A percentile compares a stretch with the other conserved stretches of the same genome.
phyloP scores from a whole-genome alignment of 2,888 invertebrate species.

The Thereva nobilitata region DNA sequence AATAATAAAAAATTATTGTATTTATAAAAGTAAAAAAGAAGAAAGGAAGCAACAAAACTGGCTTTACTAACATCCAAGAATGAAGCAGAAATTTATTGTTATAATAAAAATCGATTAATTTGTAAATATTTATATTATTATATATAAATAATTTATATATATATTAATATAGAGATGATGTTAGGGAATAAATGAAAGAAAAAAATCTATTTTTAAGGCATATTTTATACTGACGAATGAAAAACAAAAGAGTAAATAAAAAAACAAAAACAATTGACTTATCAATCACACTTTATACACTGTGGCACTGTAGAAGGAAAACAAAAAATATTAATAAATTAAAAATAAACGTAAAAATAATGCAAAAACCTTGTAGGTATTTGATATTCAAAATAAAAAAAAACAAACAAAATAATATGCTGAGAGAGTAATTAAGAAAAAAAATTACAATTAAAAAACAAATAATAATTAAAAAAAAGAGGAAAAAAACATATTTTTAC shows the following conservation, averaged over 20 bases:
- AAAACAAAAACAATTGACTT: conserved; percentile 11
- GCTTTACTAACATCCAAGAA: too few species aligned
- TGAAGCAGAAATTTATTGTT: too few species aligned
- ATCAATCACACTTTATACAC: conserved; percentile 31
- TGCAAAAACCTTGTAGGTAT: too few species aligned
- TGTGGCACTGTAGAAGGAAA: conserved; percentile 27
- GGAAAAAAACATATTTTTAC: conserved; percentile 33
- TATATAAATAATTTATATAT: conserved; percentile 14
- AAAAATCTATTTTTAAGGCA: conserved; percentile 30
- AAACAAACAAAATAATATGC: too few species aligned
- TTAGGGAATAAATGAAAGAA: background rate
- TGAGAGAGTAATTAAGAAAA: too few species aligned
- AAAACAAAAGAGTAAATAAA: conserved; percentile 10
- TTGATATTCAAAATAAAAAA: too few species aligned
- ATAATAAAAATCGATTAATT: too few species aligned
- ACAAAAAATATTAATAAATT: conserved; percentile 23
- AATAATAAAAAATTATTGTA: too few species aligned
- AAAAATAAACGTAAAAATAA: background rate
- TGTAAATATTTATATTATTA: too few species aligned
- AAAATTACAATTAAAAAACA: conserved; percentile 5
- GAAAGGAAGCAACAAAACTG: too few species aligned
- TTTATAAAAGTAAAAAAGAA: too few species aligned
- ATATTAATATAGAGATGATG: conserved; percentile 19
- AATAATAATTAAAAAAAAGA: conserved; percentile 26
- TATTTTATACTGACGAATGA: conserved; percentile 24